phyloP scores from a whole-genome alignment of 2,113 vertebrate genomes.

The Raja brachyura region DNA sequence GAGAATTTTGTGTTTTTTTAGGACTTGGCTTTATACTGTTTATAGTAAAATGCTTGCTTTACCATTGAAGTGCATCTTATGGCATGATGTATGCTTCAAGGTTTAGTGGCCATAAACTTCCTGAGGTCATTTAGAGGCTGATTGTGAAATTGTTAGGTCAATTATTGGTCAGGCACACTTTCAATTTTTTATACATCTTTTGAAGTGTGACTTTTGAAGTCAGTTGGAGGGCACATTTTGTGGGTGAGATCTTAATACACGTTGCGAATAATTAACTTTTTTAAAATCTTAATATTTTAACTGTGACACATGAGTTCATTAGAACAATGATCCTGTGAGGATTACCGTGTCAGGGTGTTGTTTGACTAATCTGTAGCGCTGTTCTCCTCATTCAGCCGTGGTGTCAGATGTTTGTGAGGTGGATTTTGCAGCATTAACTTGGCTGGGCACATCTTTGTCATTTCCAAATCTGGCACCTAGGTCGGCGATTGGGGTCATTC shows the following conservation, averaged over 20 bases:
- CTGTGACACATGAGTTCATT: neutral
- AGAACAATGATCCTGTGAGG: too few species aligned
- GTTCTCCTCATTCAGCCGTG: too few species aligned
- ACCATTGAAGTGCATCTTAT: neutral
- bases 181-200: neutral
- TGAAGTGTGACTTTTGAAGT: neutral
- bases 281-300: neutral
- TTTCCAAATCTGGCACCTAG: too few species aligned
- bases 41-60: neutral
- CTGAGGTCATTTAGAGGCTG: neutral
- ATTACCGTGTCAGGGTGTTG: too few species aligned
- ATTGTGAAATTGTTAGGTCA: neutral
- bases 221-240: neutral
- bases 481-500: too few species aligned
- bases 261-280: neutral
- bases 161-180: slow-evolving; percentile 3
- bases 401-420: too few species aligned
- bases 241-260: neutral
- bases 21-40: neutral
- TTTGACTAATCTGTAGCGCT: too few species aligned
- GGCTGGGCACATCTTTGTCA: too few species aligned
- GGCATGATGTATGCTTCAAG: neutral
- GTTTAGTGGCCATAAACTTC: neutral
- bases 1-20: neutral
- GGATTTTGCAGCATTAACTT: too few species aligned